Evolutionary conservation across 2,797 vertebrate genomes (phyloP).

Genomic region (Microcaecilia unicolor): DNA sequence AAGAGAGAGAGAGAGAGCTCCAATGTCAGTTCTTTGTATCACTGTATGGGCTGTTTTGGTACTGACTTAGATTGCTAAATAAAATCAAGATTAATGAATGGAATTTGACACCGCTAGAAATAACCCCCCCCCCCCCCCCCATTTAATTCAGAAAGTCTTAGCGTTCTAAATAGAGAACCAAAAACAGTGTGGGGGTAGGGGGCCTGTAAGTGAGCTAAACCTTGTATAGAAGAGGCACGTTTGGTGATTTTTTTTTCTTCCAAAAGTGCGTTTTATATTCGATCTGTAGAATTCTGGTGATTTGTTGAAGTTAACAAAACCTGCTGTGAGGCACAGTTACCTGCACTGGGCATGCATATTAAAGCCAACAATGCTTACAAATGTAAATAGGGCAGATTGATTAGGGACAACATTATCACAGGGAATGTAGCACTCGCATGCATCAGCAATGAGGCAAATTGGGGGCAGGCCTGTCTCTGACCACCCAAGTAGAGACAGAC

Average conservation of each 20-base stretch:
- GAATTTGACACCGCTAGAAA: too few species aligned
- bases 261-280: not conserved
- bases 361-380: constrained; percentile 47
- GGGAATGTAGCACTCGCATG: constrained; percentile 40
- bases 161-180: too few species aligned
- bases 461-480: constrained; percentile 47
- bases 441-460: constrained; percentile 52
- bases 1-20: too few species aligned
- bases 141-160: too few species aligned
- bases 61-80: too few species aligned
- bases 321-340: constrained; percentile 12
- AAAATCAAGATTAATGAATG: too few species aligned
- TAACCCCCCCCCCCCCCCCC: too few species aligned
- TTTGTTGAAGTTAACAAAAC: constrained; percentile 23
- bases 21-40: too few species aligned
- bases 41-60: too few species aligned
- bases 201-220: not conserved
- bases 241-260: not conserved
- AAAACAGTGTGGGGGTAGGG: too few species aligned
- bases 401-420: constrained; percentile 47
- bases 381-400: constrained; percentile 59
- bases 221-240: too few species aligned
- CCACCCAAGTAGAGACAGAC: constrained; percentile 63
- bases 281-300: constrained; percentile 9
- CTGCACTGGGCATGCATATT: constrained; percentile 38